phyloP scores from a whole-genome alignment of 2,888 invertebrate species.

The Habrosyne pyritoides region DNA sequence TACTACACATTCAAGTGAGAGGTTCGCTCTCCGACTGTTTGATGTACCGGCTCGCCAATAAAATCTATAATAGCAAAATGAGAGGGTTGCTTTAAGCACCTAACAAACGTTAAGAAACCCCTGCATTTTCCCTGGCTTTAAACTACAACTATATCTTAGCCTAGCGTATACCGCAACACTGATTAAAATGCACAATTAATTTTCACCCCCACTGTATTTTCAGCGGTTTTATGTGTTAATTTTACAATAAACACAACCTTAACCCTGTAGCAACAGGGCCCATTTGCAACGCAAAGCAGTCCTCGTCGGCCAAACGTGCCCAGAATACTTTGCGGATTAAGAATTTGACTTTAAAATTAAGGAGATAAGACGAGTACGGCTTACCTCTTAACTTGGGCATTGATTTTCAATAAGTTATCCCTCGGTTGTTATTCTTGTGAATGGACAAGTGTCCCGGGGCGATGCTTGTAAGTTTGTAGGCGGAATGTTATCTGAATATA shows the following conservation, averaged over 20 bases:
- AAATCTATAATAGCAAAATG: too few relatives aligned
- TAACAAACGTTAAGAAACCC: too few relatives aligned
- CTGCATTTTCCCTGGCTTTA: neutral
- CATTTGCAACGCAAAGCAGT: slow-evolving; percentile 63
- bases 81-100: too few relatives aligned
- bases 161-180: neutral
- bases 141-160: neutral
- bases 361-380: slow-evolving; percentile 55
- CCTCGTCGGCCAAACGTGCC: slow-evolving; percentile 34
- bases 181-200: neutral
- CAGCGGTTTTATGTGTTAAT: slow-evolving; percentile 13
- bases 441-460: slow-evolving; percentile 14
- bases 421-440: slow-evolving; percentile 37
- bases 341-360: slow-evolving; percentile 70
- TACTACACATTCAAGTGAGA: too few relatives aligned
- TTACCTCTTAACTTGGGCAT: slow-evolving; percentile 47
- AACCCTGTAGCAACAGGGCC: slow-evolving; percentile 32
- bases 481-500: slow-evolving; percentile 2
- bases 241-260: slow-evolving; percentile 35
- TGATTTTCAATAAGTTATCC: slow-evolving; percentile 48
- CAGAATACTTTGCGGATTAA: slow-evolving; percentile 55
- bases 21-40: too few relatives aligned
- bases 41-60: too few relatives aligned
- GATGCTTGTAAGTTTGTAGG: slow-evolving; percentile 4
- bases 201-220: neutral